phyloP scores from a whole-genome alignment of 2,113 vertebrate genomes.

The Neopipo cinnamomea region DNA sequence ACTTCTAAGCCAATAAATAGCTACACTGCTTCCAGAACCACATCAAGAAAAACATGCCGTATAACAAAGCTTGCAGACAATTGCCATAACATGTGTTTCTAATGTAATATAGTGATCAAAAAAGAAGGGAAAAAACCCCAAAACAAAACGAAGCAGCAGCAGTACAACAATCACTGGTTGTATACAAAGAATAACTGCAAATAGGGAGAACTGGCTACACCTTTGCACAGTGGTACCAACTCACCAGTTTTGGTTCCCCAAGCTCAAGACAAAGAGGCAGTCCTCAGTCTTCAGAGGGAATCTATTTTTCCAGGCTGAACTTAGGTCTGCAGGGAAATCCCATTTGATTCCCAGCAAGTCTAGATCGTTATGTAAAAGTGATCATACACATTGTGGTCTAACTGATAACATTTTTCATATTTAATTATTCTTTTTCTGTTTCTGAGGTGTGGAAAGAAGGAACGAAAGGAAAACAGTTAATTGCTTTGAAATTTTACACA shows the following conservation, averaged over 20 bases:
- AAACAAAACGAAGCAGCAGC: background rate
- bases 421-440: background rate
- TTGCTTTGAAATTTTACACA: background rate
- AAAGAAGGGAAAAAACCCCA: background rate
- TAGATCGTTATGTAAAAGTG: background rate
- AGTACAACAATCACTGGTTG: background rate
- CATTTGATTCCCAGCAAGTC: background rate
- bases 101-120: background rate
- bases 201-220: background rate
- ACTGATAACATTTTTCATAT: background rate
- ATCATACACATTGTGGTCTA: background rate
- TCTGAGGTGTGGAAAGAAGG: background rate
- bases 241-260: background rate
- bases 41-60: background rate
- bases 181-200: background rate
- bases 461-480: background rate
- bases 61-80: background rate
- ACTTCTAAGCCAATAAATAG: conserved; percentile 16
- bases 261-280: background rate
- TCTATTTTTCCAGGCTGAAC: background rate
- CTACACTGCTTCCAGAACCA: conserved; percentile 2
- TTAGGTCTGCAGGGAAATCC: background rate
- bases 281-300: background rate
- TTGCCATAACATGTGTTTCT: background rate
- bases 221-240: background rate